A percentile compares a stretch with the other conserved stretches of the same genome.
Conservation (phyloP, 2,113 vertebrate genomes). For the Melanotaenia duboulayi region DNA sequence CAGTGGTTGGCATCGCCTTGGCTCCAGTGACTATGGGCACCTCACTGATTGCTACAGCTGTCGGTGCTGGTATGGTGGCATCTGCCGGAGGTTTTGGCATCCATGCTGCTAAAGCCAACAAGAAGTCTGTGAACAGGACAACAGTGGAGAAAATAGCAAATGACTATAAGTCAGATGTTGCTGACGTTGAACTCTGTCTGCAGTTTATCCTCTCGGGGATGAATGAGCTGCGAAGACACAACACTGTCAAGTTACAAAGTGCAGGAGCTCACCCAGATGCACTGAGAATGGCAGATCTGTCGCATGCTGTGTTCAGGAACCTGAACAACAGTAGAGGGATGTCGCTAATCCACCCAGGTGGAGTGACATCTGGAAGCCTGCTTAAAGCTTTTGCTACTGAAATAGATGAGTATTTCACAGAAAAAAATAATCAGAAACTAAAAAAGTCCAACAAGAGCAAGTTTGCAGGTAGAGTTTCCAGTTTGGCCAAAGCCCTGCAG, state of each 20-base stretch:
- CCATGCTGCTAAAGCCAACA: conserved; percentile 46
- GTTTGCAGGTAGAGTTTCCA: conserved; percentile 57
- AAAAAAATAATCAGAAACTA: conserved; percentile 43
- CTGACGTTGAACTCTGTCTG: conserved; percentile 66
- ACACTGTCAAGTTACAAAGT: conserved; percentile 44
- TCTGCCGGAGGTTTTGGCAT: conserved; percentile 71
- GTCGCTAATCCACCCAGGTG: neutral
- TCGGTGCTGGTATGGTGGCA: conserved; percentile 73
- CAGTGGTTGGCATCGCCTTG: conserved; percentile 70
- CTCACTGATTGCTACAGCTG: conserved; percentile 70
- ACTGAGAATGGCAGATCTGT: conserved; percentile 48
- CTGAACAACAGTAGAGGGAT: neutral
- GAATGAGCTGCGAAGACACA: conserved; percentile 64
- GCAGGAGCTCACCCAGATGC: conserved; percentile 28
- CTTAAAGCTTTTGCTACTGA: conserved; percentile 54
- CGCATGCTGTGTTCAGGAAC: conserved; percentile 27
- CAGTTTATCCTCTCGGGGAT: conserved; percentile 59
- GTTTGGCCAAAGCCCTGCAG: conserved; percentile 61
- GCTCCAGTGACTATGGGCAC: conserved; percentile 75
- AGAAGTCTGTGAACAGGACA: conserved; percentile 44
- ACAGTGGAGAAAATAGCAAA: conserved; percentile 61
- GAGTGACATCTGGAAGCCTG: conserved; percentile 48
- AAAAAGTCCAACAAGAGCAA: conserved; percentile 58
- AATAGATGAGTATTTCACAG: conserved; percentile 63
- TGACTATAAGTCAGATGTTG: conserved; percentile 40